A percentile compares a stretch with the other conserved stretches of the same genome.
phyloP scores from a whole-genome alignment of 1,140 invertebrate genomes.

The Lepidurus arcticus region DNA sequence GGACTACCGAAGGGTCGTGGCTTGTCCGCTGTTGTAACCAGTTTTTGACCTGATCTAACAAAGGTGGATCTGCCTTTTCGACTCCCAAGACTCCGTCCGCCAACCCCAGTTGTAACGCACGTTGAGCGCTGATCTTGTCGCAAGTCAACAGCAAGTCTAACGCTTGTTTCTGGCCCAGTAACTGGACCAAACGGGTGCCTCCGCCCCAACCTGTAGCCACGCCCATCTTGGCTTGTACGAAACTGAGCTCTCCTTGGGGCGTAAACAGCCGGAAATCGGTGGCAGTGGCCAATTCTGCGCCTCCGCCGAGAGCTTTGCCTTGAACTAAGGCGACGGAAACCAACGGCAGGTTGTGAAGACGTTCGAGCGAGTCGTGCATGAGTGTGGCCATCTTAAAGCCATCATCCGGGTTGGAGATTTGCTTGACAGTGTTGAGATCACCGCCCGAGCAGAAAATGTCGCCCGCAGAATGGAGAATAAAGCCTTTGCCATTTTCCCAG shows the following conservation, averaged over 20 bases:
- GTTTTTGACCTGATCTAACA: conserved; percentile 38
- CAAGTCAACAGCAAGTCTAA: conserved; percentile 48
- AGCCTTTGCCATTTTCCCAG: conserved; percentile 52
- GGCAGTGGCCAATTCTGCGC: conserved; percentile 53
- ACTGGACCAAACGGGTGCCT: conserved; percentile 45
- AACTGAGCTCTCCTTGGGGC: conserved; percentile 46
- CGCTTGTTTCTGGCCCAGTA: conserved; percentile 47
- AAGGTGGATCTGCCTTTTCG: conserved; percentile 36
- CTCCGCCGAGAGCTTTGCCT: conserved; percentile 56
- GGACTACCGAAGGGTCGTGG: conserved; percentile 41
- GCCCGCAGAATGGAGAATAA: conserved; percentile 49
- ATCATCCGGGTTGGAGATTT: conserved; percentile 42
- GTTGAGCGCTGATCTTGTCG: conserved; percentile 42
- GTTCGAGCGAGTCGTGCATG: conserved; percentile 50
- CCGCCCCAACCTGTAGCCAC: conserved; percentile 56
- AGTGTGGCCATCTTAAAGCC: conserved; percentile 49
- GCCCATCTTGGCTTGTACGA: conserved; percentile 56
- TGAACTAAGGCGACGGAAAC: conserved; percentile 51
- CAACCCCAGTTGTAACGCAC: conserved; percentile 46
- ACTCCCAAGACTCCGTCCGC: conserved; percentile 41
- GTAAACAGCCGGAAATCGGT: conserved; percentile 54
- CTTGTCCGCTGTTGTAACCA: conserved; percentile 45
- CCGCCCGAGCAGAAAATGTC: conserved; percentile 56
- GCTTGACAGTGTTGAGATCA: conserved; percentile 50
- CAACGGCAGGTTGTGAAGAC: conserved; percentile 49